Evolutionary conservation across 1,140 invertebrate genomes (phyloP).

Genomic region (Babylonia areolata): DNA sequence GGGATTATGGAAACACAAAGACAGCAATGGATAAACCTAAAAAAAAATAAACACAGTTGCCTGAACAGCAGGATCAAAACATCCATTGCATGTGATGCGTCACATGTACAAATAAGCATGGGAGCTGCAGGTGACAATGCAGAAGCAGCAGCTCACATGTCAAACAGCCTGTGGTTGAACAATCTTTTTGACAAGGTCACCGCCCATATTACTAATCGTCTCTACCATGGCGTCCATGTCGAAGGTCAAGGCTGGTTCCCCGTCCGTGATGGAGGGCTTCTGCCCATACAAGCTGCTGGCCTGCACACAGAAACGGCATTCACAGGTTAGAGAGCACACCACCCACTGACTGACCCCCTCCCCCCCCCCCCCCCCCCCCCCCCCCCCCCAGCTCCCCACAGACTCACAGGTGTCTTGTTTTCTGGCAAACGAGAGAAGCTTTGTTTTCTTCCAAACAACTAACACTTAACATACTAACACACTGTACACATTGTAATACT

Average conservation of each 20-base stretch:
- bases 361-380: too few relatives aligned
- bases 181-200: background rate
- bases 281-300: background rate
- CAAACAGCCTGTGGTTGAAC: background rate
- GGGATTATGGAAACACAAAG: too few relatives aligned
- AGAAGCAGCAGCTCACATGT: background rate
- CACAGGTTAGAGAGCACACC: too few relatives aligned
- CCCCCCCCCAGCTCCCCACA: too few relatives aligned
- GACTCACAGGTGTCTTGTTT: too few relatives aligned
- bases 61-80: background rate
- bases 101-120: background rate
- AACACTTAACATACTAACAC: too few relatives aligned
- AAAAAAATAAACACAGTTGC: background rate
- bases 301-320: background rate
- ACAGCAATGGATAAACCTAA: background rate
- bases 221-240: slow-evolving; percentile 23
- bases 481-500: too few relatives aligned
- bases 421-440: too few relatives aligned
- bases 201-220: background rate
- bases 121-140: background rate
- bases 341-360: too few relatives aligned
- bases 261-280: background rate
- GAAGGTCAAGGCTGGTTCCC: slow-evolving; percentile 19
- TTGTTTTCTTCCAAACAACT: too few relatives aligned
- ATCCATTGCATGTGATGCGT: background rate